Evolutionary conservation across 2,113 vertebrate species (phyloP).

Genomic region (Takifugu flavidus): DNA sequence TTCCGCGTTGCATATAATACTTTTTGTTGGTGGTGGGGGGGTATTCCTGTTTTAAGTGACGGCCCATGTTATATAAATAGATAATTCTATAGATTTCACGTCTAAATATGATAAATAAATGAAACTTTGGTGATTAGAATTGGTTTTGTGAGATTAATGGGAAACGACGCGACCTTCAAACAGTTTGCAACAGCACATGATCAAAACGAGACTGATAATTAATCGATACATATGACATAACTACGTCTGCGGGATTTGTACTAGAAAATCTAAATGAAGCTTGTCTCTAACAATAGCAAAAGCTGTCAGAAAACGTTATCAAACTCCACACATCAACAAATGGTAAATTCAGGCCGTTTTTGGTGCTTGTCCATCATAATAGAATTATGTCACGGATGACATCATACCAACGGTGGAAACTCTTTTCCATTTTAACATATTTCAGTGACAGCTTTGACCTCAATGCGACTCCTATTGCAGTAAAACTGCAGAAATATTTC

Average conservation of each 20-base stretch:
- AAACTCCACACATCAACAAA: no score
- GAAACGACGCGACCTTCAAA: no score
- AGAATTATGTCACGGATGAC: background rate
- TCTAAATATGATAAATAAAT: background rate
- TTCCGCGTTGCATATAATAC: background rate
- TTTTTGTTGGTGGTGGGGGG: background rate
- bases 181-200: background rate
- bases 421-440: background rate
- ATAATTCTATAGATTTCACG: background rate
- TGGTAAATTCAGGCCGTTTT: no score
- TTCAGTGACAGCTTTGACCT: no score
- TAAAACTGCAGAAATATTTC: no score
- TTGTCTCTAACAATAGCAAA: background rate
- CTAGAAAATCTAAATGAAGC: background rate
- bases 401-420: background rate
- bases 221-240: background rate
- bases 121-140: background rate
- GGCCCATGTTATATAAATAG: background rate
- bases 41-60: background rate
- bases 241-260: background rate
- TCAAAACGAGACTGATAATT: background rate
- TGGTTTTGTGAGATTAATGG: background rate
- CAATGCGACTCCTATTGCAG: no score
- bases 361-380: background rate
- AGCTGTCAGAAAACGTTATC: no score